Percentiles rank a stretch among this genome's conserved stretches.
Conservation (phyloP, 2,113 vertebrate species). For the Cinclus mexicanus region DNA sequence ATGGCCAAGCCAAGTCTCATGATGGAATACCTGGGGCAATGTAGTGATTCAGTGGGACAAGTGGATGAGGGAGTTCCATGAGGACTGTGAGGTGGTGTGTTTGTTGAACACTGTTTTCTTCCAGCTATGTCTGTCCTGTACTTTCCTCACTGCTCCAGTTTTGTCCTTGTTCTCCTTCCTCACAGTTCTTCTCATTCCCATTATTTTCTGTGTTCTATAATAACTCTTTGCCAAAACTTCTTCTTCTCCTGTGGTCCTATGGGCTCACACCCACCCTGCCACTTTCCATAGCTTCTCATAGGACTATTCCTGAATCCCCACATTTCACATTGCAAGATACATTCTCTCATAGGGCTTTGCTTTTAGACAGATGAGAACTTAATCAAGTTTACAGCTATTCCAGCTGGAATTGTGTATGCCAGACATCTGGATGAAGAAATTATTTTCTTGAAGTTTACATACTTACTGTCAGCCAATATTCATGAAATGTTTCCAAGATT, state of each 20-base stretch:
- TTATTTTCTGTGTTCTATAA: background rate
- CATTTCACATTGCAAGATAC: background rate
- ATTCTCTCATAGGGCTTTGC: background rate
- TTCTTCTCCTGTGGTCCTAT: background rate
- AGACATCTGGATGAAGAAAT: background rate
- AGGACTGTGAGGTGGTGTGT: background rate
- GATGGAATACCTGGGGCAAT: background rate
- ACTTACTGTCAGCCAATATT: background rate
- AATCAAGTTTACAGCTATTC: background rate
- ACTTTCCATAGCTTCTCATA: background rate
- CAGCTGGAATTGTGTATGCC: background rate
- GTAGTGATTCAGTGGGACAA: background rate
- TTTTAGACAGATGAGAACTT: conserved; percentile 1
- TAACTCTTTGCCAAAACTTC: background rate
- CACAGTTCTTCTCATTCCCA: background rate
- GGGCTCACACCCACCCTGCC: background rate
- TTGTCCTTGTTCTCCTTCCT: background rate
- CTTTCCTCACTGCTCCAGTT: background rate
- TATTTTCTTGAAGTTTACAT: background rate
- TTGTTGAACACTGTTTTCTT: background rate
- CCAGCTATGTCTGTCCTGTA: background rate
- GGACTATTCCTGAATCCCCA: background rate
- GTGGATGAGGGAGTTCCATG: background rate
- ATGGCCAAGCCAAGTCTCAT: background rate
- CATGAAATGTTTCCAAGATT: background rate